Evolutionary conservation across 1,140 invertebrate genomes (phyloP), one percentile per base, ranked within the genome.

Genomic region (Trichonephila clavipes): DNA sequence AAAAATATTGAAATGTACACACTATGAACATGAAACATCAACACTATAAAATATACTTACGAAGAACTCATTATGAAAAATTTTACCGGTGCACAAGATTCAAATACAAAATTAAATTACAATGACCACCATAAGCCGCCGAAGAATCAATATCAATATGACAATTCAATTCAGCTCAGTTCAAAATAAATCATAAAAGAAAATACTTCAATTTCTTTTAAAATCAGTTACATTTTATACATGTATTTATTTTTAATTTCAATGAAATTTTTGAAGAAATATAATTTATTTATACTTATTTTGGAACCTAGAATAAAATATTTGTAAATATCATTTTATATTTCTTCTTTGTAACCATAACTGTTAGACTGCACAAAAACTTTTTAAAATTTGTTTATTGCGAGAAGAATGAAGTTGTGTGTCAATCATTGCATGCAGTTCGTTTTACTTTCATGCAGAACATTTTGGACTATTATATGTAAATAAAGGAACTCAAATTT

Each of bases 331-430:
- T 51, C 19, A 6, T 24, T 69, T 7, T 8, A 24, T 40, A 77
- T 7, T 40, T 16, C 18, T 7, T 19, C 18, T 40, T 77, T 19
- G 24, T 77, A 28, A 77, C 72, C 72, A 28, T 77, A 40, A 77
- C 72, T 77, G 28, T 6, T 24, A 77, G 18, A 7, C 14, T 34
- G 14, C 2, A 3, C 12, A 77, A 77, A 5, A 34, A 28, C 6
- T 77, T 77, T 77, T 77, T 18, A 34, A 77, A 77, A 77, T 34
- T 34, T 77, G 72, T 77, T 77, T 77, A 77, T 28, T 16, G 24
- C 18, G 28, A 34, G 24, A 40, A 0, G 69, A 24, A 14, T 16
- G n/a, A 28, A 28, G 24, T 7, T 4, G 21, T 24, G 66, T 10
- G 5, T 2, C 24, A 12, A 7, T 66, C 6, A n/a, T 10, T 24